Evolutionary conservation across 2,797 vertebrate genomes (phyloP).

Genomic region (Botia almorhae): DNA sequence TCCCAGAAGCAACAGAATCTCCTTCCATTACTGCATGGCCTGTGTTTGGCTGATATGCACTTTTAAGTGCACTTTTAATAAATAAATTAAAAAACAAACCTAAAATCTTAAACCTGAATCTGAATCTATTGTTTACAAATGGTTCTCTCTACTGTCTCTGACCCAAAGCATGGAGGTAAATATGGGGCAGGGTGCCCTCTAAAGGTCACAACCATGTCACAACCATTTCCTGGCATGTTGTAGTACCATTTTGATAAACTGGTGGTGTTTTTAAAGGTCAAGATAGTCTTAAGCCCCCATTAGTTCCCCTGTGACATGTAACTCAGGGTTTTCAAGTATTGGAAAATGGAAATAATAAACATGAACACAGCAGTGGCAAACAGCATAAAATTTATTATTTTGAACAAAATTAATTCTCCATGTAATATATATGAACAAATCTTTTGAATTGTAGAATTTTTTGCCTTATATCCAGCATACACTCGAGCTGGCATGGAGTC

Average conservation of each 20-base stretch:
- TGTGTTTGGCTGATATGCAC: background rate
- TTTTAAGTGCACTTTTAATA: background rate
- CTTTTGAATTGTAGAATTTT: too few species aligned
- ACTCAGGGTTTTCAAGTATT: too few species aligned
- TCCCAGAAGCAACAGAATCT: background rate
- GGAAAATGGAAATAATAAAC: too few species aligned
- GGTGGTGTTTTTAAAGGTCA: too few species aligned
- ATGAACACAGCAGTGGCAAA: background rate
- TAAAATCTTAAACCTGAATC: too few species aligned
- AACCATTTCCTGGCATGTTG: background rate
- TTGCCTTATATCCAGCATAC: too few species aligned
- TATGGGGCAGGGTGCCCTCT: slow-evolving; percentile 41
- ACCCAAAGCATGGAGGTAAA: slow-evolving; percentile 17
- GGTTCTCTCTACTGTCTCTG: slow-evolving; percentile 6
- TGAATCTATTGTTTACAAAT: too few species aligned
- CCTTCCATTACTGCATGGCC: background rate
- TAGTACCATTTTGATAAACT: too few species aligned
- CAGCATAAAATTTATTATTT: background rate
- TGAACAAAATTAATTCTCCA: background rate
- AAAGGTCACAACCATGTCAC: background rate
- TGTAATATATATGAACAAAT: background rate
- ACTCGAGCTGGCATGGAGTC: too few species aligned
- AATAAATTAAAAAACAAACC: background rate
- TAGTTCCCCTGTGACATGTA: too few species aligned
- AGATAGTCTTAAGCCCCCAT: too few species aligned